Evolutionary conservation across 2,888 invertebrate species (phyloP).

Genomic region (Tetropium fuscum): DNA sequence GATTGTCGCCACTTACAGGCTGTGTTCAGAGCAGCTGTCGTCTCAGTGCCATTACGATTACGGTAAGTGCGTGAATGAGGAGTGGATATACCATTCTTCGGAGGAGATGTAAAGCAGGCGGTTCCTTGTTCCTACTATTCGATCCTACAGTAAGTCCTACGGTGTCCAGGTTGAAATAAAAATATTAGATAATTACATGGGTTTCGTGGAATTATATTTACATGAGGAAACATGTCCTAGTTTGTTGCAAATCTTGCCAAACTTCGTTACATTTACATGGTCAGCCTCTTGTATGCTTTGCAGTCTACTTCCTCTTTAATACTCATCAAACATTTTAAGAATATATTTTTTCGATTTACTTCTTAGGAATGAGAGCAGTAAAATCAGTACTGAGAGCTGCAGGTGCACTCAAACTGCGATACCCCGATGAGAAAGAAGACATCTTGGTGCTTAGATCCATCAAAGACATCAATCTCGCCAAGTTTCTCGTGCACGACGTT

Average conservation of each 20-base stretch:
- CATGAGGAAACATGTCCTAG: too few relatives aligned
- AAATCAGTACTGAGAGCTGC: slow-evolving; percentile 94
- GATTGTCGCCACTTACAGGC: slow-evolving; percentile 92
- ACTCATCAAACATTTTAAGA: background rate
- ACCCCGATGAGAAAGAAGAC: slow-evolving; percentile 90
- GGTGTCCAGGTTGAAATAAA: too few relatives aligned
- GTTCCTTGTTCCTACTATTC: too few relatives aligned
- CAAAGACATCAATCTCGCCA: slow-evolving; percentile 94
- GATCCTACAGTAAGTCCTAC: too few relatives aligned
- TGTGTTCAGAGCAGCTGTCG: slow-evolving; percentile 94
- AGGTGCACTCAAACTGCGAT: slow-evolving; percentile 89
- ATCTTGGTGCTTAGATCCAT: slow-evolving; percentile 89
- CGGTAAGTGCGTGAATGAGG: too few relatives aligned
- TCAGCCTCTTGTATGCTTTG: too few relatives aligned
- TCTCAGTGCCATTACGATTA: slow-evolving; percentile 97
- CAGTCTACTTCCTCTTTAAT: background rate
- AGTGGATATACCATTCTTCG: too few relatives aligned
- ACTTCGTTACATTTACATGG: too few relatives aligned
- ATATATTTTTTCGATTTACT: background rate
- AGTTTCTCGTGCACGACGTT: slow-evolving; percentile 90
- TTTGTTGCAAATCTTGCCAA: too few relatives aligned
- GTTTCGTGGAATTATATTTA: too few relatives aligned
- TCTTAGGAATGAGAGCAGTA: slow-evolving; percentile 89
- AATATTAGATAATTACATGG: too few relatives aligned
- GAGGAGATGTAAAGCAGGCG: too few relatives aligned